phyloP scores from a whole-genome alignment of 2,888 invertebrate genomes.

The Halictus ligatus region DNA sequence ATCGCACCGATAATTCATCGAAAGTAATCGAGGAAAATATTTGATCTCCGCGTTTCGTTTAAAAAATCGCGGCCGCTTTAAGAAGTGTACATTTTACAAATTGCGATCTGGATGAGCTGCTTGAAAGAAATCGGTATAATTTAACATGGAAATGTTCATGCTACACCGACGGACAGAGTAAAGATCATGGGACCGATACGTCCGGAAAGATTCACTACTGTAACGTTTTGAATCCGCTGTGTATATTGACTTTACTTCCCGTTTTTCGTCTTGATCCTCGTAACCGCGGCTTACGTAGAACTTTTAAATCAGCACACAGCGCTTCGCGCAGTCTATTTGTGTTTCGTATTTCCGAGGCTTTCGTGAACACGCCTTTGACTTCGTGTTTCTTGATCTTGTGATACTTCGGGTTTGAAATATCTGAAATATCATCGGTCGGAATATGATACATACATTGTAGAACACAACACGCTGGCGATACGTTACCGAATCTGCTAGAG shows the following conservation, averaged over 20 bases:
- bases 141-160: background rate
- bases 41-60: no score
- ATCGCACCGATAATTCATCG: no score
- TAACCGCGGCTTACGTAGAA: constrained; percentile 10
- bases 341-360: constrained; percentile 28
- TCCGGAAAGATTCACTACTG: background rate
- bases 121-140: background rate
- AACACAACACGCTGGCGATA: background rate
- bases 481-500: background rate
- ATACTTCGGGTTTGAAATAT: background rate
- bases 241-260: constrained; percentile 30
- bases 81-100: background rate
- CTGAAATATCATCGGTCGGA: background rate
- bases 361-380: constrained; percentile 11
- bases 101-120: background rate
- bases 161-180: background rate
- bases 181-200: background rate
- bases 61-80: background rate
- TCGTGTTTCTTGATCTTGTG: background rate
- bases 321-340: constrained; percentile 27
- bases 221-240: background rate
- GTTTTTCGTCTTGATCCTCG: background rate
- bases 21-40: no score
- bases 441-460: background rate
- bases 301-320: constrained; percentile 32